These are phyloP conservation scores for Volucella inflata DNA, from an alignment of 2,888 invertebrate genomes.

Conservation along the genomic window DNA sequence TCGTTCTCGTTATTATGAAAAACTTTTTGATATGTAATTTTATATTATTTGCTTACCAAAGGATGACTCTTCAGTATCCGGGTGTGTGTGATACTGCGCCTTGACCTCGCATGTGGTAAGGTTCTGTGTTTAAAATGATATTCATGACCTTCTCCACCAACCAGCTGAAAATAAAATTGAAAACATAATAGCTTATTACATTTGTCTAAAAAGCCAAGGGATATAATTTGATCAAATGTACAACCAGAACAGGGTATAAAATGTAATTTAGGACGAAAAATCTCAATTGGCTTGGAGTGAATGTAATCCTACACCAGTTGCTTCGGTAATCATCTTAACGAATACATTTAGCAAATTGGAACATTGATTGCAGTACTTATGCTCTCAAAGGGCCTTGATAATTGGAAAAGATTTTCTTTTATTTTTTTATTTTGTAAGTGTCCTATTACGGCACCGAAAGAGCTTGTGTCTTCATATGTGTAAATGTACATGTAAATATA, in stretches of 20 bases:
- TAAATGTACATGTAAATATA: too few relatives aligned
- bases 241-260: background rate
- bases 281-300: background rate
- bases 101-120: constrained; percentile 93
- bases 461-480: too few relatives aligned
- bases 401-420: constrained; percentile 21
- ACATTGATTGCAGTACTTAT: constrained; percentile 14
- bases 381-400: constrained; percentile 17
- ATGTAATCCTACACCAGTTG: constrained; percentile 33
- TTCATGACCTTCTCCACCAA: constrained; percentile 92
- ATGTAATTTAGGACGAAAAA: constrained; percentile 17
- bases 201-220: constrained; percentile 12
- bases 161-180: constrained; percentile 87
- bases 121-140: constrained; percentile 97
- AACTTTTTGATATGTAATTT: background rate
- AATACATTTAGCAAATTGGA: constrained; percentile 18
- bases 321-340: constrained; percentile 14
- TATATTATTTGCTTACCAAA: constrained; percentile 88
- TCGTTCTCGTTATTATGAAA: too few relatives aligned
- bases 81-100: constrained; percentile 94
- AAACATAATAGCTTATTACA: constrained; percentile 36
- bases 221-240: constrained; percentile 50
- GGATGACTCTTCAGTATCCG: constrained; percentile 95
- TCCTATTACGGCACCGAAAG: constrained; percentile 1
- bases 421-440: background rate